Percentiles rank a stretch among this genome's conserved stretches.
These are phyloP conservation scores for Geophilus truncorum DNA, from an alignment of 2,888 invertebrate species.

Conservation along the genomic window DNA sequence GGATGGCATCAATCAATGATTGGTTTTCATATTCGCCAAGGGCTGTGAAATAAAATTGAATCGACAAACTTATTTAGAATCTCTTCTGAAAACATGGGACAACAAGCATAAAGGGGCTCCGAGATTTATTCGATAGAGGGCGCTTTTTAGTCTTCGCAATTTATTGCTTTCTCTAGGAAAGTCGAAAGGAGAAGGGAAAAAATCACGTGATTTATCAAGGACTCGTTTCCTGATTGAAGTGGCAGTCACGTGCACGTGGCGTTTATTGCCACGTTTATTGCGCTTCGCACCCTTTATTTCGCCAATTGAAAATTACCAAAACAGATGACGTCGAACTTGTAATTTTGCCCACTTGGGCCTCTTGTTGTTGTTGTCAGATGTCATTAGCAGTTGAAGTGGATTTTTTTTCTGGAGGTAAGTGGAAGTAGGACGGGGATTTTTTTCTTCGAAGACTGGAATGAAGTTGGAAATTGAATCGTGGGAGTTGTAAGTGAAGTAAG, in stretches of 20 bases:
- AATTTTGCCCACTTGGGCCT: background rate
- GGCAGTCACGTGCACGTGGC: slow-evolving; percentile 18
- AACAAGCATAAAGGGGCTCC: background rate
- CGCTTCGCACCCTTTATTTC: background rate
- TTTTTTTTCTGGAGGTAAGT: background rate
- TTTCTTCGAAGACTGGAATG: too few relatives aligned
- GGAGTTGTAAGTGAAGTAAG: too few relatives aligned
- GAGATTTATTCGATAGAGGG: background rate
- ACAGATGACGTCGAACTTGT: background rate
- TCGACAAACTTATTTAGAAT: background rate
- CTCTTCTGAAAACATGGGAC: background rate
- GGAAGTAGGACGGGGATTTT: too few relatives aligned
- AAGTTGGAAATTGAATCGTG: too few relatives aligned
- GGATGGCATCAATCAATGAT: background rate
- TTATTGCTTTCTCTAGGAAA: background rate
- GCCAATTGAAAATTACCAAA: slow-evolving; percentile 9
- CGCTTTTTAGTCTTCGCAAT: background rate
- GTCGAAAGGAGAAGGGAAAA: background rate
- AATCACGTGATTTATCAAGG: slow-evolving; percentile 10
- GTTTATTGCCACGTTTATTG: slow-evolving; percentile 5
- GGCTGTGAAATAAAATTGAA: background rate
- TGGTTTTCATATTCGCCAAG: background rate
- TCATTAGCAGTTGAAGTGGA: background rate
- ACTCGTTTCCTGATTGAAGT: background rate
- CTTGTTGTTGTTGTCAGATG: background rate